phyloP scores from a whole-genome alignment of 2,113 vertebrate genomes.

The Ictalurus punctatus region DNA sequence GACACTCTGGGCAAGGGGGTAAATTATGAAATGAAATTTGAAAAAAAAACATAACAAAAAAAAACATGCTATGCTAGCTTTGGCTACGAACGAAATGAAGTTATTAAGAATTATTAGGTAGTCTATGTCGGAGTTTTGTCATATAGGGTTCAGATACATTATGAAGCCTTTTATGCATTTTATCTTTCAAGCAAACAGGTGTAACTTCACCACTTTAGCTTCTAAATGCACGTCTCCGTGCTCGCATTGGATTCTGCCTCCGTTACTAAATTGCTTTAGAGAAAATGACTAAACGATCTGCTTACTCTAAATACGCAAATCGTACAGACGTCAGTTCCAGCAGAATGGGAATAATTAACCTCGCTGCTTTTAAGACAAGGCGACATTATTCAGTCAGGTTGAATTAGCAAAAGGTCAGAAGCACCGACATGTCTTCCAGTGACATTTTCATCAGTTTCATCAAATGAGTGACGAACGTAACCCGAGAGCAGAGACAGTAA shows the following conservation, averaged over 20 bases:
- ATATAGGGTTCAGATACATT: not conserved
- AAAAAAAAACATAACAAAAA: too few relatives aligned
- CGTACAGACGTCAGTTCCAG: not conserved
- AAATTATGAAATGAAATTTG: too few relatives aligned
- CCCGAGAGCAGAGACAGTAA: not conserved
- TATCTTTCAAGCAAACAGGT: too few relatives aligned
- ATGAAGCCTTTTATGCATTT: not conserved
- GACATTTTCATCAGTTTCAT: constrained; percentile 7
- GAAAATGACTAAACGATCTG: not conserved
- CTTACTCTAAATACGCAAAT: not conserved
- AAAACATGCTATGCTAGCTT: too few relatives aligned
- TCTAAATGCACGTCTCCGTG: not conserved
- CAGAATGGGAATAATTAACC: not conserved
- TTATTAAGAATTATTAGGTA: not conserved
- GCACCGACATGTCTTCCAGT: not conserved
- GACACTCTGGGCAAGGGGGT: not conserved
- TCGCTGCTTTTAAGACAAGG: not conserved
- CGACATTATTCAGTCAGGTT: not conserved
- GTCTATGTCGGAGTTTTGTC: not conserved
- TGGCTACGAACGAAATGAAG: too few relatives aligned
- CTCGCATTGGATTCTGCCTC: not conserved
- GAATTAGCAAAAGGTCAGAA: not conserved
- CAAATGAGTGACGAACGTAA: not conserved
- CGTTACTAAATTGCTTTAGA: not conserved
- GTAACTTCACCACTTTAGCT: not conserved